Base-by-base conservation (phyloP, 2,888 invertebrate genomes). In the Drosophila anceps region DNA sequence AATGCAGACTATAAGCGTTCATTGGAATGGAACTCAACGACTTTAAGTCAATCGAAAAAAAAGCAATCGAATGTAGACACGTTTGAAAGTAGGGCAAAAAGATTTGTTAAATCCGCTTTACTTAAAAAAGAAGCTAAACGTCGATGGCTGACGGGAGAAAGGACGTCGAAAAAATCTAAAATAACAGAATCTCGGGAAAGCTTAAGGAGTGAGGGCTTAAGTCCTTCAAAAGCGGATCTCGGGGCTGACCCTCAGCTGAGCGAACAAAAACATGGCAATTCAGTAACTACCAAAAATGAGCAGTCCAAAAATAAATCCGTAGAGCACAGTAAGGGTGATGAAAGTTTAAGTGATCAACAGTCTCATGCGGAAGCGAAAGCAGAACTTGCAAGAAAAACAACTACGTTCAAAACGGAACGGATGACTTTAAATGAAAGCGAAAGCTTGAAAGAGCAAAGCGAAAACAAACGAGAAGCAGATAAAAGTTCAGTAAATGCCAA, bases 31-130 rank as follows among this genome's bases (percentile, higher is more conserved):
- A n/a, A 5, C 10, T n/a, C 46, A 5, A 1, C 29, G 29, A 29
- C 12, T 48, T 5, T 6, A 10, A 18, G 3, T 33, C 9, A 20
- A 48, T 12, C 15, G 9, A 12, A 39, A 5, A 4, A n/a, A 20
- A 31, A 13, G 7, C 20, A 27, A 15, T 20, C n/a, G 15, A 27
- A n/a, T 24, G 15, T n/a, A 13, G 10, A 24, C 1, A 12, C 15
- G 7, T 46, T 67, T 13, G 39, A 29, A 35, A 35, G 1, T 0
- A 33, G 59, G 20, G 59, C 20, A 2, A 33, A n/a, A n/a, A 46
- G 27, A 12, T 67, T 67, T 48, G 6, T 69, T 6, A 20, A 24
- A 18, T 18, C 37, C 18, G 18, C 31, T 27, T 9, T 37, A 24
- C 2, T 1, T 2, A n/a, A 31, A 7, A 4, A 24, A n/a, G 33